Base-by-base conservation (phyloP, 1,140 invertebrate species). In the Scaptomyza graminum region DNA sequence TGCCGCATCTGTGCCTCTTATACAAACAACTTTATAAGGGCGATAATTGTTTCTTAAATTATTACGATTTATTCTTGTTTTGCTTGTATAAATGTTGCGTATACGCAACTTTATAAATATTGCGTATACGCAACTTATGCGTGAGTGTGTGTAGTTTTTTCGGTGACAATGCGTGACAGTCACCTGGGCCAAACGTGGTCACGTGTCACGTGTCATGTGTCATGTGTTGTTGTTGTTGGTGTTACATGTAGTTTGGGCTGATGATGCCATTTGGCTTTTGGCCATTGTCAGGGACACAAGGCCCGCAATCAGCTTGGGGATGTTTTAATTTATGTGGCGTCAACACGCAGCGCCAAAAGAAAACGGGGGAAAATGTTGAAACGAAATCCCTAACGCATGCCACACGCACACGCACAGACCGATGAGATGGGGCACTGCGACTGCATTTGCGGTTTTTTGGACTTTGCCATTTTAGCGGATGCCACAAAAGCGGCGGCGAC, bases 141-240 rank as follows among this genome's bases (percentile, higher is more conserved):
- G 31, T 41, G 46, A n/a, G 15, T 12, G 13, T 52, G 16, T 50
- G 12, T 9, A 11, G 13, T 13, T 3, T 18, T 3, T 13, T 13
- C 6, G 44, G 81, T 77, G 81, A 85, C 81, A 84, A 69, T 57
- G 80, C 71, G 80, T 65, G 81, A 34, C 81, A 80, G 64, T 80
- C 73, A 54, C 76, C 72, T 47, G 55, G 34, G 22, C 15, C 41
- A 55, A 16, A 57, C 43, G 71, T 55, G 68, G 81, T 80, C 80
- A 85, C 81, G 81, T 84, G 81, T 74, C 78, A 46, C 22, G 18
- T 65, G 51, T 16, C n/a, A n/a, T n/a, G n/a, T n/a, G n/a, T n/a
- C n/a, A n/a, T n/a, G n/a, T 34, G 44, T 34, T 67, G 39, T n/a
- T 18, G 28, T 52, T 28, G 18, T 46, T 18, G 18, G 1, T 18